Base-by-base conservation (phyloP, 2,888 invertebrate species). In the Monopis laevigella region DNA sequence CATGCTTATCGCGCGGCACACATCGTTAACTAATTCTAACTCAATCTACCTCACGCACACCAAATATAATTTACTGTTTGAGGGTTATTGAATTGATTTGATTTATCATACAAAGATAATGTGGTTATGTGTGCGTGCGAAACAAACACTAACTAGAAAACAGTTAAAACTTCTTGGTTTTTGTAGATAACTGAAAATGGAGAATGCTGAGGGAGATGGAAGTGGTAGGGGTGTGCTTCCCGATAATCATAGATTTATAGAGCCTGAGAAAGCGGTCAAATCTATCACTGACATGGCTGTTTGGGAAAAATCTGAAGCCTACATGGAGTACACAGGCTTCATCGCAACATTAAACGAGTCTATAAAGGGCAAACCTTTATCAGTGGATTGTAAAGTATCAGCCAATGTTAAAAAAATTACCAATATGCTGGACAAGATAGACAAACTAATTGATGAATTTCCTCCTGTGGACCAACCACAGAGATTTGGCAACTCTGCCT, bases 401-500 rank as follows among this genome's bases (percentile, higher is more conserved):
- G 71, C 82, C 11, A 81, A 80, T 49, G 71, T 90, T 16, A 60
- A 65, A 24, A 87, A 86, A 48, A 58, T 96, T 8, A 46, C 90
- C 8, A 56, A 61, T 0, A 61, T 97, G 53, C 74, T 98, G 32
- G 85, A 89, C 7, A 85, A 82, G 53, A 68, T 98, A 45, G 86
- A 89, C 48, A 66, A 74, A 43, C 82, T 91, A 68, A 84, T 97
- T 36, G 88, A 90, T 53, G 88, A 92, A 45, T 92, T 88, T 46
- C 96, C 96, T 28, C 93, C 96, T 0, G 80, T 93, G 21, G 89
- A 93, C 47, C 96, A 97, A 58, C 96, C 97, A 0, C 98, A 98
- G 65, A 83, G 99, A 45, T 99, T 98, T 83, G 99, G 99, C 3
- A 99, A 99, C 68, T 88, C 89, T 59, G 92, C 98, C 0, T 99